Percentiles rank a stretch among this genome's conserved stretches.
These are phyloP conservation scores for Pelecanoides urinatrix DNA, from an alignment of 2,113 vertebrate species.

Conservation along the genomic window DNA sequence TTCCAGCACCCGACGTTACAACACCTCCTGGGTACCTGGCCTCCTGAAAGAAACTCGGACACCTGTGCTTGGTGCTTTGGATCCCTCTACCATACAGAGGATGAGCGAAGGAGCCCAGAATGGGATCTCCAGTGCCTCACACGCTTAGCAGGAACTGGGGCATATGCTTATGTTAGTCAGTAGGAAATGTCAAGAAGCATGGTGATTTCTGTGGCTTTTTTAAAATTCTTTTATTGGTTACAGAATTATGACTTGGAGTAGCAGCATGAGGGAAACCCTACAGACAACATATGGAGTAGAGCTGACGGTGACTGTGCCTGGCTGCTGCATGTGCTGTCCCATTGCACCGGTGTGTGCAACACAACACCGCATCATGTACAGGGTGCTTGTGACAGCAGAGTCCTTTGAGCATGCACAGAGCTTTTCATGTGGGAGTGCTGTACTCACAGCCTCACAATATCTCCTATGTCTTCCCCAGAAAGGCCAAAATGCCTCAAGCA, in stretches of 20 bases:
- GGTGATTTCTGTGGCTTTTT: background rate
- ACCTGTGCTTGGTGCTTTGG: background rate
- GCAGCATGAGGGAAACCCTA: background rate
- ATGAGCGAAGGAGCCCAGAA: background rate
- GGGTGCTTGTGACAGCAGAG: background rate
- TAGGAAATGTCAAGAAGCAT: background rate
- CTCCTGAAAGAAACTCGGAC: background rate
- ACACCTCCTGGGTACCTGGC: background rate
- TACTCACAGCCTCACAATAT: background rate
- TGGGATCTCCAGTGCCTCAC: background rate
- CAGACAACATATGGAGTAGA: background rate
- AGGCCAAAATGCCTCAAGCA: background rate
- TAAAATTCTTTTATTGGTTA: background rate
- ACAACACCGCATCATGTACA: too few species aligned
- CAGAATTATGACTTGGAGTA: background rate
- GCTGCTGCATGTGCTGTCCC: background rate
- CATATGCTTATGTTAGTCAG: background rate
- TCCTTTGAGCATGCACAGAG: background rate
- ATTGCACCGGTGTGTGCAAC: background rate
- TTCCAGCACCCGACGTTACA: background rate
- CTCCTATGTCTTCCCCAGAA: accelerated
- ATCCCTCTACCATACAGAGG: background rate
- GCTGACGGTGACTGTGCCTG: background rate
- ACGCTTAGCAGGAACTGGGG: background rate
- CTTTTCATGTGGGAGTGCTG: background rate